Base-by-base conservation (phyloP, 2,113 vertebrate species). In the Syrrhaptes paradoxus region DNA sequence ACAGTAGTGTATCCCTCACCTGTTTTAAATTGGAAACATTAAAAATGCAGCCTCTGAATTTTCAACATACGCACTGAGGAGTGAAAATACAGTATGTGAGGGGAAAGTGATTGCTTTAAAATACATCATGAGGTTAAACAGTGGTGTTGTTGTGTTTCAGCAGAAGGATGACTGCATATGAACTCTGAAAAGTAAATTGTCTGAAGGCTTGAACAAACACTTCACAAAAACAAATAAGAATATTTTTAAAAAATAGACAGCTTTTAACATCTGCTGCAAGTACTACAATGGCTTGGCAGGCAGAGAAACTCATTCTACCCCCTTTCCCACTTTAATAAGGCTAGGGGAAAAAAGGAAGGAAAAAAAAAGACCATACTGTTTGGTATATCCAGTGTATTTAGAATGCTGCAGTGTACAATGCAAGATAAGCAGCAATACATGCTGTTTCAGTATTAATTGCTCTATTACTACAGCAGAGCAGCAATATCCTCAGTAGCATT, bases 371-470 rank as follows among this genome's bases (percentile, higher is more conserved):
- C 14, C 5, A 4, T 28, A 22, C 16, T 65, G 19, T 78, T 84
- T 61, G n/a, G 38, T 58, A 58, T 74, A 82, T 71, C 85, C 70
- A 48, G 57, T 45, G 41, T 68, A 59, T 76, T 93, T 71, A 87
- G 70, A 89, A 85, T 55, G 67, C 71, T 0, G 0, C 51, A 54
- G 62, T 38, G 73, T 74, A 89, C 79, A 81, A 55, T 19, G 52
- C 48, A 55, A 83, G 87, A 92, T 93, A 97, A 96, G 73, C 51
- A 92, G 71, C 41, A 83, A 72, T 81, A 90, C 83, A 78, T 49
- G 75, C 86, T 85, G 76, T 36, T 89, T 89, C 57, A 85, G 85
- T 94, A 59, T 8, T 79, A 86, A 46, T 51, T 84, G 48, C 62
- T 93, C 73, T 95, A 82, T 94, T 76, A 52, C 73, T 22, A 21